Conservation (phyloP, 2,113 vertebrate species). For the Amia ocellicauda region DNA sequence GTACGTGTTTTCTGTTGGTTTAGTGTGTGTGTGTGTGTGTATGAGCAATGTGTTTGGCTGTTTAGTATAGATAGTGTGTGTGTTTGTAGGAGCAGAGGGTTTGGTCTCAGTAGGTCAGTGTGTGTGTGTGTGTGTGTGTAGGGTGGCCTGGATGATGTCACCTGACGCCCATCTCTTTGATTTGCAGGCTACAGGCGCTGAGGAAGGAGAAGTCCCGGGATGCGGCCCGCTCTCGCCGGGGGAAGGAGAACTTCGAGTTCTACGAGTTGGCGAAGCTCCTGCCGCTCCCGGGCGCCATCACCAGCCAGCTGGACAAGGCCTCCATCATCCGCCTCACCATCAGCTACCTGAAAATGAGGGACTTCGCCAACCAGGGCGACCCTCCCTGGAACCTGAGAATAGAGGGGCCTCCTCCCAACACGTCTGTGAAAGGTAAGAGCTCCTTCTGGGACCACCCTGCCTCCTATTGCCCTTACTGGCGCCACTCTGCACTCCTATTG, state of each 20-base stretch:
- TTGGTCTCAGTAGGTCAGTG: background rate
- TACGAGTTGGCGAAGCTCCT: constrained; percentile 98
- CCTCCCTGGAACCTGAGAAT: constrained; percentile 95
- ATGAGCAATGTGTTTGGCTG: too few relatives aligned
- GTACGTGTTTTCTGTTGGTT: too few relatives aligned
- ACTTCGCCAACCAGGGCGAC: constrained; percentile 97
- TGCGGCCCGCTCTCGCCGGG: constrained; percentile 91
- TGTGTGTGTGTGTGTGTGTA: background rate
- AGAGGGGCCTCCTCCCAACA: constrained; percentile 97
- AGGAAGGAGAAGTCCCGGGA: constrained; percentile 98
- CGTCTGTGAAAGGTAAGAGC: constrained; percentile 93
- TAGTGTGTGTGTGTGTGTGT: too few relatives aligned
- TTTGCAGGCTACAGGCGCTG: constrained; percentile 93
- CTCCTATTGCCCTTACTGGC: too few relatives aligned
- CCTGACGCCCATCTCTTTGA: constrained; percentile 23
- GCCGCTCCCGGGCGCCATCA: constrained; percentile 96
- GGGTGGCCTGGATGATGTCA: background rate
- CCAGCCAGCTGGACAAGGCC: constrained; percentile 97
- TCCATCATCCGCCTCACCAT: constrained; percentile 98
- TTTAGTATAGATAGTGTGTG: too few relatives aligned
- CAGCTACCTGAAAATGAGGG: constrained; percentile 99
- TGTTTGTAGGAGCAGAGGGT: too few relatives aligned
- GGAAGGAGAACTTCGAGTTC: constrained; percentile 99
- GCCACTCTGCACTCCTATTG: too few relatives aligned
- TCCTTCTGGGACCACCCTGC: too few relatives aligned